Base-by-base conservation (phyloP, 1,140 invertebrate species). In the Anagrus nilaparvatae region DNA sequence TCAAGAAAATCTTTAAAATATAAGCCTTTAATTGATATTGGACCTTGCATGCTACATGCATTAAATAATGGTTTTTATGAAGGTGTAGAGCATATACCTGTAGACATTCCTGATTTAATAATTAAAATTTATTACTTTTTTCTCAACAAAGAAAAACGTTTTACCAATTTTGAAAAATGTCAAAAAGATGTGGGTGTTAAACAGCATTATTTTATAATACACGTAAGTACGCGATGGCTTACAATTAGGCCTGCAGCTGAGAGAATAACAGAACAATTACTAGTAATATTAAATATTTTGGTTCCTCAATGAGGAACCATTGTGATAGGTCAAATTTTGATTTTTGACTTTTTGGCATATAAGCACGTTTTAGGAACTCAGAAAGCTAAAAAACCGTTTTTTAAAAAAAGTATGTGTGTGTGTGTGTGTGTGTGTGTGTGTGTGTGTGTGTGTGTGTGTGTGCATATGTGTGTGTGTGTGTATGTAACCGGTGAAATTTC, bases 281-380 rank as follows among this genome's bases (percentile, higher is more conserved):
- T 3, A 21, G 46, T 40, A 4, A 20, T 51, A 17, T 18, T 40
- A 27, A 25, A 51, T 14, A 49, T 43, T 40, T 49, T 46, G 48
- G 21, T 45, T 3, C 16, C 9, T 31, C 40, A 31, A 16, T 8
- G 9, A 32, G 8, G n/a, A n/a, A n/a, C n/a, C n/a, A n/a, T n/a
- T n/a, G n/a, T n/a, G n/a, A n/a, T n/a, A n/a, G n/a, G n/a, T n/a
- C n/a, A n/a, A n/a, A n/a, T n/a, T n/a, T n/a, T n/a, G n/a, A n/a
- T n/a, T n/a, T n/a, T n/a, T n/a, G 43, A 17, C 6, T 45, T 32
- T n/a, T 24, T 31, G n/a, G 16, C 29, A 3, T 43, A 40, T 27
- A 30, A 16, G 24, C 4, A n/a, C 5, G 17, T 36, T 34, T 17
- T 49, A 2, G 46, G 35, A 6, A 45, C 13, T 3, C 16, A 24